Conservation (phyloP, 2,797 vertebrate genomes). For the Clarias fuscus region DNA sequence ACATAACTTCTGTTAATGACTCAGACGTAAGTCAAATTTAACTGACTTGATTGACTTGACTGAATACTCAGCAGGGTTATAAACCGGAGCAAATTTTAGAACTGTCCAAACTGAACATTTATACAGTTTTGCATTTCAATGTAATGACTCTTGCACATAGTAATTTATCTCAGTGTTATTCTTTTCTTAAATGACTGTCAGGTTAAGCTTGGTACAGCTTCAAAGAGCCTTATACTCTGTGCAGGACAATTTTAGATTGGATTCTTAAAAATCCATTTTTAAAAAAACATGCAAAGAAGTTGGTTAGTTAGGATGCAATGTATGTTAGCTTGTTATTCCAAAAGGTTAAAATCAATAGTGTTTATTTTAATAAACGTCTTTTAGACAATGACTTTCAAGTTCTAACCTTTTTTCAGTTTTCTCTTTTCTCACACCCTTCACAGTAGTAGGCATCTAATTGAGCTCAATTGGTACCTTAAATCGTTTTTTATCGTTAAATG, state of each 20-base stretch:
- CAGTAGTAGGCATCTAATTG: not conserved
- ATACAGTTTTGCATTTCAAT: not conserved
- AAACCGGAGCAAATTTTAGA: not conserved
- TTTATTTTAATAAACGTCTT: not conserved
- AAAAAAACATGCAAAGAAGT: not conserved
- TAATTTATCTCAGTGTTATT: not conserved
- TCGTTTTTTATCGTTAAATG: not conserved
- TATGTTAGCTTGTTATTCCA: not conserved
- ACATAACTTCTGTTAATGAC: not conserved
- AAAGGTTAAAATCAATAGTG: not conserved
- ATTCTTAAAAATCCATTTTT: not conserved
- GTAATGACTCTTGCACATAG: not conserved
- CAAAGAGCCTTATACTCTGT: not conserved
- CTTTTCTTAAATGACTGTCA: not conserved
- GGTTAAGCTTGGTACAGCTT: not conserved
- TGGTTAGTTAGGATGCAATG: no score
- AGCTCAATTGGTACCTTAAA: not conserved
- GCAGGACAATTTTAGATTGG: not conserved
- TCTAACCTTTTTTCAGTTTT: not conserved
- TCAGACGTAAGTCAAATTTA: not conserved
- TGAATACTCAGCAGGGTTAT: not conserved
- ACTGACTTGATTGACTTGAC: not conserved
- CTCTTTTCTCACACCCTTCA: not conserved
- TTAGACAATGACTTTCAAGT: not conserved
- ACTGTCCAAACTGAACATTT: not conserved